Evolutionary conservation across 2,888 invertebrate species (phyloP).

Genomic region (Torymus aiolomorphi): DNA sequence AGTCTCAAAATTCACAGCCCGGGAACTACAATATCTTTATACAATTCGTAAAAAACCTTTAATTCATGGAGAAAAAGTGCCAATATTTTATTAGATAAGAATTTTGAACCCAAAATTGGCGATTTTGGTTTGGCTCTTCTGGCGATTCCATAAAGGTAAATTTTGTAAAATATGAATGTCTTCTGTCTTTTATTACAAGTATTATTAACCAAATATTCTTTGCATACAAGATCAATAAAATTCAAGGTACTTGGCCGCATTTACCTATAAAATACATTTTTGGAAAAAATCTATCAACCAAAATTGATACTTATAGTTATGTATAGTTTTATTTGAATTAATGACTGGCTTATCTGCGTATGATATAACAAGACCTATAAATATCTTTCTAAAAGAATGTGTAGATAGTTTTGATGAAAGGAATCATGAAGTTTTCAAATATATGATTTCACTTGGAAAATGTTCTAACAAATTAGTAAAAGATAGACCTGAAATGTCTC

Average conservation of each 20-base stretch:
- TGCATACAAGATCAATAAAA: conserved; percentile 76
- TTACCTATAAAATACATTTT: conserved; percentile 92
- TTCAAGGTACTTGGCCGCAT: conserved; percentile 96
- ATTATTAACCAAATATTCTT: background rate
- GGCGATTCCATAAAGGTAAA: conserved; percentile 77
- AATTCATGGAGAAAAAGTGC: conserved; percentile 97
- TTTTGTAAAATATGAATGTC: conserved; percentile 70
- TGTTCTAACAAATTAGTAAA: conserved; percentile 81
- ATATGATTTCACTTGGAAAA: conserved; percentile 82
- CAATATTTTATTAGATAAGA: conserved; percentile 93
- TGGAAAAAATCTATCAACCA: conserved; percentile 87
- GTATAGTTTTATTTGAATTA: conserved; percentile 90
- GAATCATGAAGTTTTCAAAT: conserved; percentile 78
- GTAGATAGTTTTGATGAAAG: conserved; percentile 76
- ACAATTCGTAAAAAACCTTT: conserved; percentile 87
- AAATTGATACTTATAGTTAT: conserved; percentile 95
- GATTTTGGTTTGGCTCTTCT: conserved; percentile 91
- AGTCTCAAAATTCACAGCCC: conserved; percentile 91
- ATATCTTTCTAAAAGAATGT: conserved; percentile 80
- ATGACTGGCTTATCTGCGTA: conserved; percentile 86
- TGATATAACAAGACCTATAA: conserved; percentile 77
- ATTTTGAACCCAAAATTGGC: conserved; percentile 93
- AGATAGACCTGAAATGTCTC: conserved; percentile 87
- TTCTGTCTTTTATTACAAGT: too few species aligned
- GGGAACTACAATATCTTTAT: conserved; percentile 94